These are phyloP conservation scores for Ctenopoma kingsleyae DNA, from an alignment of 2,797 vertebrate species.

Conservation along the genomic window DNA sequence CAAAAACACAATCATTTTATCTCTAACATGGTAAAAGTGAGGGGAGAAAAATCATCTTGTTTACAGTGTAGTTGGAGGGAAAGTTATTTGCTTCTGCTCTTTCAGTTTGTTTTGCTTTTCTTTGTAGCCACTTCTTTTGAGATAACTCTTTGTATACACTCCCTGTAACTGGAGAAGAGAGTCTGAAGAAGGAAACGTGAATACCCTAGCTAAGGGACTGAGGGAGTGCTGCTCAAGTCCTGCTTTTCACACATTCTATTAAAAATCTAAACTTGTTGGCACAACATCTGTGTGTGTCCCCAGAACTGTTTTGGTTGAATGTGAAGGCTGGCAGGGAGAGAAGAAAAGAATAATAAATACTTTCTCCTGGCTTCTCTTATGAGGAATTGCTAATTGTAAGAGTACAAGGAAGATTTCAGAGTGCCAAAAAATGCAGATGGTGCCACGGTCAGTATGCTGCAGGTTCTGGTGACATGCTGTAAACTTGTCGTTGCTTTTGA, in stretches of 20 bases:
- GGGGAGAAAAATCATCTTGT: constrained; percentile 26
- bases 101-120: constrained; percentile 25
- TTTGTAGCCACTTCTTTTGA: constrained; percentile 19
- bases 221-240: constrained; percentile 26
- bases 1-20: neutral
- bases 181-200: constrained; percentile 37
- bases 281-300: constrained; percentile 39
- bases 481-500: constrained; percentile 38
- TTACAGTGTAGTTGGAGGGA: constrained; percentile 15
- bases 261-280: constrained; percentile 52
- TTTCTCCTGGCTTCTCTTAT: constrained; percentile 44
- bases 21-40: neutral
- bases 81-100: constrained; percentile 17
- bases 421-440: constrained; percentile 46
- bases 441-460: constrained; percentile 24
- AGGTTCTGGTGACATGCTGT: constrained; percentile 22
- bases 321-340: constrained; percentile 21
- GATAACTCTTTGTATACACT: constrained; percentile 41
- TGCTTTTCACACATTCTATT: constrained; percentile 48
- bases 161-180: constrained; percentile 45
- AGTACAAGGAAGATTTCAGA: constrained; percentile 21
- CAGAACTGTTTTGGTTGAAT: constrained; percentile 31
- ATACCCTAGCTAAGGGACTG: constrained; percentile 26
- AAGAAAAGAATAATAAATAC: constrained; percentile 53
- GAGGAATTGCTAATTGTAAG: constrained; percentile 59